phyloP scores from a whole-genome alignment of 2,113 vertebrate genomes.

The Stictonetta naevosa region DNA sequence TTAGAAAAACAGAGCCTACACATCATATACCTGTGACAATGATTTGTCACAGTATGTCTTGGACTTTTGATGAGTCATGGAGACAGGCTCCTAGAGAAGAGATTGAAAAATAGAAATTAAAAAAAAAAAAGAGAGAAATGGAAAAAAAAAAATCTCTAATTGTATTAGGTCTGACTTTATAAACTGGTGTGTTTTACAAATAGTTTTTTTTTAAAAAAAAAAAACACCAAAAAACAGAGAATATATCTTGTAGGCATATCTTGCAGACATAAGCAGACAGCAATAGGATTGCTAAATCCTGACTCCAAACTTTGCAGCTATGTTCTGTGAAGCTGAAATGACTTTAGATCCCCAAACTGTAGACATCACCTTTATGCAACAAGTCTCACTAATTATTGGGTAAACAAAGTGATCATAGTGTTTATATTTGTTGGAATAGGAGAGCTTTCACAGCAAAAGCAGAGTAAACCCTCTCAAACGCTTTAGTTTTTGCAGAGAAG shows the following conservation, averaged over 20 bases:
- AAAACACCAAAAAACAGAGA: neutral
- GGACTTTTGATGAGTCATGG: neutral
- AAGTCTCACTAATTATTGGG: neutral
- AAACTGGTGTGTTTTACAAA: neutral
- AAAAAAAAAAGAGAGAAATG: neutral
- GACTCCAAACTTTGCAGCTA: neutral
- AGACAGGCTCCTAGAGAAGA: neutral
- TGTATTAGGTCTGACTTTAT: neutral
- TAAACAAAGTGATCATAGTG: neutral
- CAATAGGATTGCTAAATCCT: neutral
- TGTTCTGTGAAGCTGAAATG: neutral
- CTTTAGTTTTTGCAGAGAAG: neutral
- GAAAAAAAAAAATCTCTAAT: neutral
- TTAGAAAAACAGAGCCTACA: neutral
- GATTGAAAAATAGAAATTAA: neutral
- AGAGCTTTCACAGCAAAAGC: neutral
- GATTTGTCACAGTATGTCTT: neutral
- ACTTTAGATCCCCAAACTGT: neutral
- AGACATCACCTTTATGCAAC: neutral
- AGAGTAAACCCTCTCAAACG: neutral
- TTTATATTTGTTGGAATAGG: neutral
- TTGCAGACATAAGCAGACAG: neutral
- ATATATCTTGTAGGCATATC: neutral
- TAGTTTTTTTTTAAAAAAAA: neutral
- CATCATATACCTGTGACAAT: neutral